These are phyloP conservation scores for Acronicta leporina DNA, from an alignment of 2,888 invertebrate genomes.

Conservation along the genomic window DNA sequence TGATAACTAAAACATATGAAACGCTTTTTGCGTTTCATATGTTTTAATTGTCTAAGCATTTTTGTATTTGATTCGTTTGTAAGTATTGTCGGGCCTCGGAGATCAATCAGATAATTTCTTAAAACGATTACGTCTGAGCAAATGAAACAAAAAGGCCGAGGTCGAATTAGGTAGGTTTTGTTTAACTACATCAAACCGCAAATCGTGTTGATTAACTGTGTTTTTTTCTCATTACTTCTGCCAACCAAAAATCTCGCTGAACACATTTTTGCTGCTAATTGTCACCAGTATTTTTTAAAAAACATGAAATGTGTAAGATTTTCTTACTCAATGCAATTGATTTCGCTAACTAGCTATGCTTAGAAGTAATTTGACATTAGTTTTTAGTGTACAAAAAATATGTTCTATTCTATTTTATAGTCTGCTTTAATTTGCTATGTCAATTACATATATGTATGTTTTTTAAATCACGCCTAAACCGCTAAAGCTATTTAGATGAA, in stretches of 20 bases:
- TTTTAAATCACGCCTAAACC: too few relatives aligned
- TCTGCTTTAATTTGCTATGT: too few relatives aligned
- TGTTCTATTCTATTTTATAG: too few relatives aligned
- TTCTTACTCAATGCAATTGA: too few relatives aligned
- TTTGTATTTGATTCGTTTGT: slow-evolving; percentile 8
- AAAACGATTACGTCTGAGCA: slow-evolving; percentile 19
- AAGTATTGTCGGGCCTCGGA: slow-evolving; percentile 5
- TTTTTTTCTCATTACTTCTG: slow-evolving; percentile 1
- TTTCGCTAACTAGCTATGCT: too few relatives aligned
- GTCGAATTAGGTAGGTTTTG: slow-evolving; percentile 1
- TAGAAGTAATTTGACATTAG: too few relatives aligned
- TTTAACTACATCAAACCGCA: slow-evolving; percentile 11
- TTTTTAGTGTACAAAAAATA: too few relatives aligned
- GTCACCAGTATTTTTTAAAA: not conserved
- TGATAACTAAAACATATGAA: too few relatives aligned
- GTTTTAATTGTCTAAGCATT: too few relatives aligned
- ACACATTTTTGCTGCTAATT: not conserved
- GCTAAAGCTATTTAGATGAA: too few relatives aligned
- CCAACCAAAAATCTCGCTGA: not conserved
- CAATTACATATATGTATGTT: too few relatives aligned
- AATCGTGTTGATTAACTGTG: not conserved
- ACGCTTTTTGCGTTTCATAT: too few relatives aligned
- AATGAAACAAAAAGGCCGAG: slow-evolving; percentile 18
- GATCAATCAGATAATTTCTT: slow-evolving; percentile 29
- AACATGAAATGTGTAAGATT: not conserved